Percentiles rank a stretch among this genome's conserved stretches.
Conservation (phyloP, 2,797 vertebrate species). For the Falco peregrinus region DNA sequence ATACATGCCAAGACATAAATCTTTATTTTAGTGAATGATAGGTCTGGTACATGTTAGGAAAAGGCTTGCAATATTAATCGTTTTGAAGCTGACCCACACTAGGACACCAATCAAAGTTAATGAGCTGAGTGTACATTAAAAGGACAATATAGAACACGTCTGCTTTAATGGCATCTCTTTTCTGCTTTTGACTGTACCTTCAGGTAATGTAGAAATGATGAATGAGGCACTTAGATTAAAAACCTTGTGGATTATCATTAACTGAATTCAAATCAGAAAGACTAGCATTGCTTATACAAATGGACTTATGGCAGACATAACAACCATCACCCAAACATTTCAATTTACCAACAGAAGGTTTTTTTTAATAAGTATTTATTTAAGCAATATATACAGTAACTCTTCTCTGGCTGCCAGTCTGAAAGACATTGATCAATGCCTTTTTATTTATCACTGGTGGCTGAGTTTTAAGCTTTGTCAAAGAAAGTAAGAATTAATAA, state of each 20-base stretch:
- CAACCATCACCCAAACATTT: not conserved
- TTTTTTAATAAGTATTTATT: not conserved
- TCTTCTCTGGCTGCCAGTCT: not conserved
- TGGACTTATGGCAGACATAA: not conserved
- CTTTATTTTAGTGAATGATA: not conserved
- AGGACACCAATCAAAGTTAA: constrained; percentile 19
- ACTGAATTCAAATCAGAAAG: not conserved
- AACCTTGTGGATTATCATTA: not conserved
- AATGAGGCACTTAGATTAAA: constrained; percentile 10
- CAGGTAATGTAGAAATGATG: constrained; percentile 29
- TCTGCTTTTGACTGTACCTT: constrained; percentile 30
- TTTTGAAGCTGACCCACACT: not conserved
- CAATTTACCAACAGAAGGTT: not conserved
- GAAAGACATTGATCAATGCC: not conserved
- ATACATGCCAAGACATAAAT: not conserved
- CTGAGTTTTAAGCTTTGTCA: not conserved
- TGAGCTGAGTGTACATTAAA: constrained; percentile 1
- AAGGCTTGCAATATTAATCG: not conserved
- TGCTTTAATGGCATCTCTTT: constrained; percentile 25
- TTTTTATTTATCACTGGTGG: not conserved
- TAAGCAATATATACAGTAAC: not conserved
- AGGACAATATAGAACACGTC: not conserved
- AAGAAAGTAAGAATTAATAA: not conserved
- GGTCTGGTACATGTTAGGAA: not conserved
- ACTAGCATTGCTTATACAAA: not conserved